phyloP scores from a whole-genome alignment of 2,797 vertebrate genomes.

The Parotocinclus haroldoi region DNA sequence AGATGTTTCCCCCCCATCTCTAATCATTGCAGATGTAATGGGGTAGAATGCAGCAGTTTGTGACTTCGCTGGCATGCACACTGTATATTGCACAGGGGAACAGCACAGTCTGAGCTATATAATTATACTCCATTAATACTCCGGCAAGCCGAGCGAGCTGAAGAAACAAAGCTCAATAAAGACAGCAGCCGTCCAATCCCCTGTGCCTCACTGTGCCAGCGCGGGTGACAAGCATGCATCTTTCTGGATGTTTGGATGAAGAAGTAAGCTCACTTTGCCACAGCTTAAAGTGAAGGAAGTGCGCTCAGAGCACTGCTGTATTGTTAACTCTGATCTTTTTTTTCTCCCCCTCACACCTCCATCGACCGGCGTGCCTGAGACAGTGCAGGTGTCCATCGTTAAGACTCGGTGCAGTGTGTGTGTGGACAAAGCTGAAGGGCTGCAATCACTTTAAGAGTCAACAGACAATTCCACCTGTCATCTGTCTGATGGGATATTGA shows the following conservation, averaged over 20 bases:
- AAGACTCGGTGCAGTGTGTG: slow-evolving; percentile 45
- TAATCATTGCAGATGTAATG: slow-evolving; percentile 99
- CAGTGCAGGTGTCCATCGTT: slow-evolving; percentile 54
- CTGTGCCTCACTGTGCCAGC: slow-evolving; percentile 35
- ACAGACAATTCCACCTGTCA: slow-evolving; percentile 53
- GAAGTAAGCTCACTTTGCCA: slow-evolving; percentile 15
- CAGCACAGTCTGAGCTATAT: slow-evolving; percentile 82
- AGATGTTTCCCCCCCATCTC: slow-evolving; percentile 95
- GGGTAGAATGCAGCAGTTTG: slow-evolving; percentile 97
- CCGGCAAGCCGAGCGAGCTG: slow-evolving; percentile 87
- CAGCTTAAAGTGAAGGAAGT: slow-evolving; percentile 29
- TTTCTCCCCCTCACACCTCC: slow-evolving; percentile 16
- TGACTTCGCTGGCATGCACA: slow-evolving; percentile 93
- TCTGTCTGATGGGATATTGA: slow-evolving; percentile 56
- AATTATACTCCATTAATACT: slow-evolving; percentile 96
- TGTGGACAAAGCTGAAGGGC: slow-evolving; percentile 48
- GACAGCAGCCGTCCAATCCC: slow-evolving; percentile 61
- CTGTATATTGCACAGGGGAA: slow-evolving; percentile 88
- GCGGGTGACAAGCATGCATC: slow-evolving; percentile 29
- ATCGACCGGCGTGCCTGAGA: slow-evolving; percentile 47
- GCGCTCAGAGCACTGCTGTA: slow-evolving; percentile 36
- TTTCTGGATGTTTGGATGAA: slow-evolving; percentile 38
- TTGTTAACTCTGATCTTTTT: slow-evolving; percentile 35
- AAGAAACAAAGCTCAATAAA: slow-evolving; percentile 83
- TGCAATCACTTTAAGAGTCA: slow-evolving; percentile 56